Evolutionary conservation across 2,797 vertebrate species (phyloP), one percentile per base, ranked within the genome.

Genomic region (Siniperca obscura): DNA sequence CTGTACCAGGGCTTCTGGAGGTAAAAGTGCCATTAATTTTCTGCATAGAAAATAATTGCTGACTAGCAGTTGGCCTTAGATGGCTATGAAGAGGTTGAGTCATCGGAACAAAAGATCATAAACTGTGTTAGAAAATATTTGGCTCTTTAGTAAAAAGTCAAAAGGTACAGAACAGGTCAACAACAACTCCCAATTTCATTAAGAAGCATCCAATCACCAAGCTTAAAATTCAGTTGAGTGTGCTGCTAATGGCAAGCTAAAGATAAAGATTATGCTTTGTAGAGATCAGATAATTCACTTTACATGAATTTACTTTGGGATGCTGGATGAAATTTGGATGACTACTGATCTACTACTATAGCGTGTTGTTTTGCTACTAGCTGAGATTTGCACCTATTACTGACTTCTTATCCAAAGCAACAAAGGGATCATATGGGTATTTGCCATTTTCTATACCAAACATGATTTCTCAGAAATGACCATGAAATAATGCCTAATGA

Each of bases 341-440:
- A 42, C 50, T n/a, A n/a, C n/a, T n/a, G n/a, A 55, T 56, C 25
- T 66, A 38, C 61, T 55, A 19, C 17, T 22, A 16, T 7, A 44
- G 2, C 21, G 25, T 60, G 36, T 9, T 59, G 25, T 66, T 83
- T 72, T 69, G 67, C 44, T 72, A 13, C 61, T 19, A 7, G 27
- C 64, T 48, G 40, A 25, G 59, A 55, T 61, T 52, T 53, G 17
- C n/a, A 6, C 12, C 34, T 14, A 19, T 67, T 55, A 21, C 61
- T 11, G 16, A 27, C 22, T 55, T 38, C 21, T 48, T 48, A 3
- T 25, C 52, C 16, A 67, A 6, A 62, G 17, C 46, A 70, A 52
- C 25, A 70, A 22, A 38, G 7, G 10, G 5, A 7, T 38, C 11
- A 36, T 42, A 36, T 42, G 1, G 27, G 25, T 30, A 53, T 30